These are phyloP conservation scores for Meloe dianella DNA, from an alignment of 2,888 invertebrate species.

Conservation along the genomic window DNA sequence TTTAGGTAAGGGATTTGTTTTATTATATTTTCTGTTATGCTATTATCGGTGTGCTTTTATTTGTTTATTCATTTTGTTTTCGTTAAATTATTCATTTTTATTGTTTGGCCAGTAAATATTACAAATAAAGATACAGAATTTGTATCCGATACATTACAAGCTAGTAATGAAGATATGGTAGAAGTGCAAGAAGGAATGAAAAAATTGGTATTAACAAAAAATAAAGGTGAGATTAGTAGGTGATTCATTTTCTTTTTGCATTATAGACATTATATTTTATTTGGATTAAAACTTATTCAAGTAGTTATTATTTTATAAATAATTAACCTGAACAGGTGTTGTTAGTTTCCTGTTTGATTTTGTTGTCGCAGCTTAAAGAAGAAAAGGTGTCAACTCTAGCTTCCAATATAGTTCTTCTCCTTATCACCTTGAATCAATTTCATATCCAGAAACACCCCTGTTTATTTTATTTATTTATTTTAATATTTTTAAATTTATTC, in stretches of 20 bases:
- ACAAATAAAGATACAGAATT: slow-evolving; percentile 66
- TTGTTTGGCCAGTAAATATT: slow-evolving; percentile 47
- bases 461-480: slow-evolving; percentile 28
- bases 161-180: slow-evolving; percentile 69
- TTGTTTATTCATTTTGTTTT: slow-evolving; percentile 13
- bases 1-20: slow-evolving; percentile 49
- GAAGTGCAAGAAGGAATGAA: slow-evolving; percentile 80
- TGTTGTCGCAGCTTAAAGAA: slow-evolving; percentile 68
- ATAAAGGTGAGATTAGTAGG: slow-evolving; percentile 62
- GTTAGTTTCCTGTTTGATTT: slow-evolving; percentile 62
- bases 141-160: slow-evolving; percentile 77
- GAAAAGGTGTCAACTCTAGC: slow-evolving; percentile 61
- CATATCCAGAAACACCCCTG: slow-evolving; percentile 15
- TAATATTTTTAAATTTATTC: slow-evolving; percentile 23
- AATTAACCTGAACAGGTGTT: slow-evolving; percentile 30
- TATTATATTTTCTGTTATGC: slow-evolving; percentile 12
- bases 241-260: slow-evolving; percentile 43
- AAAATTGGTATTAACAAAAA: slow-evolving; percentile 67
- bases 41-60: background rate
- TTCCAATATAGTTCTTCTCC: slow-evolving; percentile 56
- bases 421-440: slow-evolving; percentile 37
- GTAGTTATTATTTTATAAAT: background rate
- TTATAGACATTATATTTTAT: slow-evolving; percentile 25
- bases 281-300: slow-evolving; percentile 16
- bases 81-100: slow-evolving; percentile 39